Base-by-base conservation (phyloP, 2,888 invertebrate species). In the Elmis aenea region DNA sequence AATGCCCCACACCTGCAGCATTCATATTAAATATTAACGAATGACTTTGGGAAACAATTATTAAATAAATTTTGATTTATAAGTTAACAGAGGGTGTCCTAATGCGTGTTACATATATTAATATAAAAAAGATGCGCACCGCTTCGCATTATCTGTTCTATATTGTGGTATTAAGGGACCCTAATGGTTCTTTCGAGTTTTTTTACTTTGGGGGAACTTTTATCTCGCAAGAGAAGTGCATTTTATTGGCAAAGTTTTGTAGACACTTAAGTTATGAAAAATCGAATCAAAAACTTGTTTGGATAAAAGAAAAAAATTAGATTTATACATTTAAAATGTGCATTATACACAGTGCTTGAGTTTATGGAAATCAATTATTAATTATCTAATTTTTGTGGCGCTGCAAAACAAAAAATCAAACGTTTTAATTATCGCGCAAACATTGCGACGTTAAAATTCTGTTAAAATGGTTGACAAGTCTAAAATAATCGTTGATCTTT, bases 141-240 rank as follows among this genome's bases (percentile, higher is more conserved):
- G 13, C 34, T 38, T 36, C 33, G 22, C 38, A 38, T 39, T 43
- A 32, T 39, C 42, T 26, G 20, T 30, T 12, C 27, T 27, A 37
- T 20, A 26, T 26, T 28, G 26, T 10, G 23, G 24, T 33, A 34
- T 26, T 36, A 21, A 32, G 42, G 38, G 30, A 29, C 38, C 30
- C 20, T 49, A 46, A 46, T 49, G 48, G 46, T 29, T 43, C 43
- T 45, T 45, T 38, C 35, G 30, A 45, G 43, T 45, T 48, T 48
- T 48, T 48, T 40, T 29, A 38, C 28, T 45, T 43, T 22, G 28
- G 33, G 36, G 34, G 38, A 37, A 27, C 33, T 42, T 33, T 42
- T 42, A 37, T 38, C 37, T 42, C 28, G 23, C 37, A 37, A 37
- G 26, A 23, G 26, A 42, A 33, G 31, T 33, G 30, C 30, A 26